Conservation (phyloP, 2,113 vertebrate species). For the Pseudolaguvia tuberculata region DNA sequence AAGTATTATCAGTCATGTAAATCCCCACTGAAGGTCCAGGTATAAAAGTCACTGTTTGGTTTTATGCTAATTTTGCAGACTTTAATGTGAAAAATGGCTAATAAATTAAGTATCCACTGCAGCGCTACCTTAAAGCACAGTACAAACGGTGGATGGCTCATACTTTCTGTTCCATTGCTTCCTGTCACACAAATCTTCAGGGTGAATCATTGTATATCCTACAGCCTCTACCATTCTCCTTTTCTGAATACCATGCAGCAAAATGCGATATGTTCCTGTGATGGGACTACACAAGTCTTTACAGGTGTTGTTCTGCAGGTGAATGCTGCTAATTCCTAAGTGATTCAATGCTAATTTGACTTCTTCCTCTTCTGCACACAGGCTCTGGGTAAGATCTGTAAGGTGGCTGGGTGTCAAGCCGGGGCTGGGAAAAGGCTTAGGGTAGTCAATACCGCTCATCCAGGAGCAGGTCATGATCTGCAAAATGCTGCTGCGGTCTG, state of each 20-base stretch:
- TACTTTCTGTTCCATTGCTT: slow-evolving; percentile 54
- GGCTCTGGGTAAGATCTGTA: slow-evolving; percentile 33
- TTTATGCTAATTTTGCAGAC: no score
- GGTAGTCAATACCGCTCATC: slow-evolving; percentile 64
- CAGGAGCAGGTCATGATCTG: slow-evolving; percentile 61
- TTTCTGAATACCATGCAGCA: slow-evolving; percentile 69
- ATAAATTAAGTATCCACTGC: no score
- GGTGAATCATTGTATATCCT: slow-evolving; percentile 55
- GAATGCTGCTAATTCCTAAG: slow-evolving; percentile 57
- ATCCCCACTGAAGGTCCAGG: no score
- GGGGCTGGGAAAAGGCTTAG: slow-evolving; percentile 51
- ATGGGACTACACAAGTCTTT: slow-evolving; percentile 58
- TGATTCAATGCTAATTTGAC: slow-evolving; percentile 57
- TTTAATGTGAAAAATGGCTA: no score
- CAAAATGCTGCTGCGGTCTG: slow-evolving; percentile 58
- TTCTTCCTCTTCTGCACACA: slow-evolving; percentile 65
- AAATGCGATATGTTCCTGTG: slow-evolving; percentile 70
- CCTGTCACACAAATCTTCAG: slow-evolving; percentile 51
- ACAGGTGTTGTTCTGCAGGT: slow-evolving; percentile 66
- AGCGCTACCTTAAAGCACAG: slow-evolving; percentile 51
- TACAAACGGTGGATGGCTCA: slow-evolving; percentile 62
- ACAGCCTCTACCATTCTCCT: slow-evolving; percentile 56
- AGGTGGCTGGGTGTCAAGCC: slow-evolving; percentile 60
- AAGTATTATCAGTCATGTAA: no score
- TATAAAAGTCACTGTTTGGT: no score